Evolutionary conservation across 2,888 invertebrate genomes (phyloP).

Genomic region (Helobdella robusta): DNA sequence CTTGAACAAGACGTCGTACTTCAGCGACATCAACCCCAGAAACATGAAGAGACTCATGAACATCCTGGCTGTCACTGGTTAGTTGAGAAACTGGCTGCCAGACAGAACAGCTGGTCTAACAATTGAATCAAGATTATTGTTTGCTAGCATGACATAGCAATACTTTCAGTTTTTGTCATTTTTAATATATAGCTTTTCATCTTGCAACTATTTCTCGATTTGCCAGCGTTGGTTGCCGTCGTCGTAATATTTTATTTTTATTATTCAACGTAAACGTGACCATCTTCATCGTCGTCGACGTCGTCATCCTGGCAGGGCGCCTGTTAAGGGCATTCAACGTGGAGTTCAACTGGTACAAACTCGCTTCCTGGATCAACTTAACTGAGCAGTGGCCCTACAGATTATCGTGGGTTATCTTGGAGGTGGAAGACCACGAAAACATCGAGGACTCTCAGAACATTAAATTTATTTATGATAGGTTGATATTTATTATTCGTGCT

Average conservation of each 20-base stretch:
- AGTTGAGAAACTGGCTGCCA: conserved; percentile 2
- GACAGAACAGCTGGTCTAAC: too few species aligned
- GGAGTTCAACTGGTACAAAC: conserved; percentile 95
- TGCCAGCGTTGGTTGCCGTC: too few species aligned
- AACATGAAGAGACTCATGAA: conserved; percentile 93
- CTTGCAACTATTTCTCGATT: too few species aligned
- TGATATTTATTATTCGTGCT: conserved; percentile 47
- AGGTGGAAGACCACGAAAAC: conserved; percentile 78
- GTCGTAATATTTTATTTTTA: too few species aligned
- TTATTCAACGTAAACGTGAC: too few species aligned
- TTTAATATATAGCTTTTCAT: too few species aligned
- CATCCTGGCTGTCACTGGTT: conserved; percentile 89
- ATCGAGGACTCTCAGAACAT: conserved; percentile 70
- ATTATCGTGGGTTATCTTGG: conserved; percentile 91
- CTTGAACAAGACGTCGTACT: conserved; percentile 89
- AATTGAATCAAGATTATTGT: too few species aligned
- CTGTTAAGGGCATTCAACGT: conserved; percentile 94
- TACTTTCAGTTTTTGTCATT: too few species aligned
- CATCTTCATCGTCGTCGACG: too few species aligned
- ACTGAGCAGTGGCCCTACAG: conserved; percentile 98
- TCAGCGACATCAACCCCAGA: conserved; percentile 93
- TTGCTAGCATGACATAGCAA: too few species aligned
- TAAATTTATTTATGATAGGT: conserved; percentile 87
- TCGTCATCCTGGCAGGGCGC: too few species aligned
- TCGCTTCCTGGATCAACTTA: conserved; percentile 94